Percentiles rank a stretch among this genome's conserved stretches.
These are phyloP conservation scores for Littorina saxatilis DNA, from an alignment of 1,140 invertebrate species.

Conservation along the genomic window DNA sequence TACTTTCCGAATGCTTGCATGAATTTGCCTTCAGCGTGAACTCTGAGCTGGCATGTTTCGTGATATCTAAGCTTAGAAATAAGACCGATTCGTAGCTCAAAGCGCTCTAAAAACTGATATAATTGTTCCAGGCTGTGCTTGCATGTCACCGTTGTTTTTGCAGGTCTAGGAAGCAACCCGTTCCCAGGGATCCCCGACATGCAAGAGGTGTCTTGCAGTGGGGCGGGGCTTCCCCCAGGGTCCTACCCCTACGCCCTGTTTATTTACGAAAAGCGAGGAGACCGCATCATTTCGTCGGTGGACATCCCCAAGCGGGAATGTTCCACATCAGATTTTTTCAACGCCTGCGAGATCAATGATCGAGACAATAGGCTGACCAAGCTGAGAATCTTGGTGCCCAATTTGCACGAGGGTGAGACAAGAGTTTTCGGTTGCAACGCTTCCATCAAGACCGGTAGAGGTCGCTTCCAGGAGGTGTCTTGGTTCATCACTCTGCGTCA, in stretches of 20 bases:
- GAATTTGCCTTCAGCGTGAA: no score
- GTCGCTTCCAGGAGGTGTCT: not conserved
- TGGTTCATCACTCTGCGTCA: not conserved
- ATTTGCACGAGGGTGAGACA: constrained; percentile 5
- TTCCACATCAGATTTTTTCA: constrained; percentile 17
- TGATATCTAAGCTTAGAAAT: no score
- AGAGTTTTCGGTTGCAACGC: constrained; percentile 26
- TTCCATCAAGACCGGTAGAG: not conserved
- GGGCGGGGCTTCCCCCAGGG: not conserved
- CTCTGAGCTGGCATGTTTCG: no score
- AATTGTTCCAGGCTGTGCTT: no score
- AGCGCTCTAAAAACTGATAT: no score
- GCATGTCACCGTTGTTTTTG: no score
- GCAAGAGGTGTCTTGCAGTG: constrained; percentile 20
- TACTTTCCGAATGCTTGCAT: no score
- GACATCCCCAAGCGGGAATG: constrained; percentile 1
- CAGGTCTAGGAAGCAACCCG: no score
- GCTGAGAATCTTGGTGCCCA: not conserved
- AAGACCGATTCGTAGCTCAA: no score
- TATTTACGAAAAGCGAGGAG: not conserved
- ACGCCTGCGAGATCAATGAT: constrained; percentile 5
- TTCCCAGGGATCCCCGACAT: not conserved
- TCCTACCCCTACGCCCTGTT: not conserved
- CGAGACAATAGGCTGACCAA: not conserved
- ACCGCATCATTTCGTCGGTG: not conserved